These are phyloP conservation scores for Halcyon senegalensis DNA, from an alignment of 2,113 vertebrate genomes.

Conservation along the genomic window DNA sequence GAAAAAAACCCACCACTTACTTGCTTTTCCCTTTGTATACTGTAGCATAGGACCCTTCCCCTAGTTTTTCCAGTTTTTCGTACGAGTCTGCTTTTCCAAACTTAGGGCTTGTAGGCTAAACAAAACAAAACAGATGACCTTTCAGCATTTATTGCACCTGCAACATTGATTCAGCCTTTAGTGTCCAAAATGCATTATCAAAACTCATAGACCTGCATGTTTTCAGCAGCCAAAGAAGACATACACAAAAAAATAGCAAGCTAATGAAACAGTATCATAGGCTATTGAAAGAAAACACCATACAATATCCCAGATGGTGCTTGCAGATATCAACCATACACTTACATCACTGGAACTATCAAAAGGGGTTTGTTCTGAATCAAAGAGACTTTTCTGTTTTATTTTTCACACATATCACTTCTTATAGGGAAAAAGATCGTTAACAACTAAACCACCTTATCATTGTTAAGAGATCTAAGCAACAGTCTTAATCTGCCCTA, in stretches of 20 bases:
- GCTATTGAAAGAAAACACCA: neutral
- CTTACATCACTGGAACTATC: neutral
- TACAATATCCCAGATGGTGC: neutral
- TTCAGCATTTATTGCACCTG: neutral
- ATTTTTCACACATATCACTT: neutral
- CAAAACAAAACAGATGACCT: neutral
- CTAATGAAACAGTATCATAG: neutral
- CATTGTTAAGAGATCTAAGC: neutral
- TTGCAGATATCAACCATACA: neutral
- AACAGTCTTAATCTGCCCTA: neutral
- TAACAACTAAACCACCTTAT: neutral
- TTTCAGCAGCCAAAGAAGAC: neutral
- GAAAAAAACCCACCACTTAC: constrained; percentile 78
- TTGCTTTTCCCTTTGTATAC: constrained; percentile 99
- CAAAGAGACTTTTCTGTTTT: neutral
- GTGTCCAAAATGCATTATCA: neutral
- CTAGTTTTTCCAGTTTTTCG: constrained; percentile 96
- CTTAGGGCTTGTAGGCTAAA: constrained; percentile 95
- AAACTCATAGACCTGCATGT: neutral
- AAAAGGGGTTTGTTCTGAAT: constrained; percentile 6
- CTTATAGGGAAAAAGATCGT: neutral
- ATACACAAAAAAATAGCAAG: neutral
- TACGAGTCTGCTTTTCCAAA: constrained; percentile 98
- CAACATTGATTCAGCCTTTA: neutral
- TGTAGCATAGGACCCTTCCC: constrained; percentile 96